Evolutionary conservation across 2,797 vertebrate species (phyloP).

Genomic region (Enteromius fasciolatus): DNA sequence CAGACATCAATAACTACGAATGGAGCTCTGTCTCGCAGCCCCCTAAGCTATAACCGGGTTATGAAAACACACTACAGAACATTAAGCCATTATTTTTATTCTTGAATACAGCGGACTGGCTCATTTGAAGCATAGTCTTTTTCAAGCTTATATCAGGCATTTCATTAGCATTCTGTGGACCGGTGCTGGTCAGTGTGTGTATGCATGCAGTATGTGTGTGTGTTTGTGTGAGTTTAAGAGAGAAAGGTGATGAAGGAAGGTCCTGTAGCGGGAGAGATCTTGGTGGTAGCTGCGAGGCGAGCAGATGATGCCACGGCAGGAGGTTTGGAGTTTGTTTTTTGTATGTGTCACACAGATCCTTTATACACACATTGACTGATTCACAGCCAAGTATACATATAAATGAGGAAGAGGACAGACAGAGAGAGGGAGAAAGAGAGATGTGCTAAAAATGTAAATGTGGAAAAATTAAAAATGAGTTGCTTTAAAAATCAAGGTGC

Average conservation of each 20-base stretch:
- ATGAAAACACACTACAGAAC: conserved; percentile 56
- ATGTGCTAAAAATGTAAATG: not conserved
- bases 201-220: conserved; percentile 22
- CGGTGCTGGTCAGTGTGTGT: conserved; percentile 47
- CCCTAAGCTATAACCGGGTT: conserved; percentile 51
- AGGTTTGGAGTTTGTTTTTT: conserved; percentile 57
- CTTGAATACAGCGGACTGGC: conserved; percentile 72
- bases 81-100: conserved; percentile 73
- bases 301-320: conserved; percentile 73
- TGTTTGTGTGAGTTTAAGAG: conserved; percentile 17
- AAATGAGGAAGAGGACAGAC: not conserved
- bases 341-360: conserved; percentile 66
- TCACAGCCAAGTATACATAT: conserved; percentile 18
- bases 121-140: conserved; percentile 69
- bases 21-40: conserved; percentile 66
- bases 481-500: conserved; percentile 20
- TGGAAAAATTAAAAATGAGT: conserved; percentile 5
- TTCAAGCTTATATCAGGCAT: conserved; percentile 67
- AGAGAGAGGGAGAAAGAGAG: not conserved
- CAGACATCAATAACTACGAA: conserved; percentile 76
- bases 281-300: conserved; percentile 62
- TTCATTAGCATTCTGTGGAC: conserved; percentile 74
- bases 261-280: conserved; percentile 20
- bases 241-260: conserved; percentile 13
- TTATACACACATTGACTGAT: conserved; percentile 29